Evolutionary conservation across 1,140 invertebrate genomes (phyloP).

Genomic region (Euwallacea fornicatus): DNA sequence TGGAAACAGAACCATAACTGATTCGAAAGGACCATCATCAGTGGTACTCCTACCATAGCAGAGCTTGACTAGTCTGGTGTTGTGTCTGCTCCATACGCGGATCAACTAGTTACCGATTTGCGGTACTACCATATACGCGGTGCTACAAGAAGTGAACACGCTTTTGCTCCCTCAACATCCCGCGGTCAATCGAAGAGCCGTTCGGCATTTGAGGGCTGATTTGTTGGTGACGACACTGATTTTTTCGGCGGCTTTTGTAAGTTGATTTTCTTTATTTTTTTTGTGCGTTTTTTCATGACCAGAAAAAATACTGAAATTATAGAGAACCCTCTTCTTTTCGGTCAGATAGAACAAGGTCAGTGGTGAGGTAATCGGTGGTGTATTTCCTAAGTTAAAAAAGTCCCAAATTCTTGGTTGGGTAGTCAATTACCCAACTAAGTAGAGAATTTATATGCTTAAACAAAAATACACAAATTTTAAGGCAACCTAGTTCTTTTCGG

Average conservation of each 20-base stretch:
- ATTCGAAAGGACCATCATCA: neutral
- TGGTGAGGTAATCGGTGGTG: too few species aligned
- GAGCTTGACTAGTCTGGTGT: neutral
- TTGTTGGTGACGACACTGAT: neutral
- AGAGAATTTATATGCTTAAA: neutral
- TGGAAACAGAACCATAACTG: too few species aligned
- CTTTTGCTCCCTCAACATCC: neutral
- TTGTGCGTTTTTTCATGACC: too few species aligned
- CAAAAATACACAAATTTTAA: neutral
- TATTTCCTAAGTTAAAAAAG: neutral
- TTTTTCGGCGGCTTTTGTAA: neutral
- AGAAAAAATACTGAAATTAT: too few species aligned
- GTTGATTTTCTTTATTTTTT: neutral
- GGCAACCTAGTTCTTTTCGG: neutral
- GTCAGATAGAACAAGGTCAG: too few species aligned
- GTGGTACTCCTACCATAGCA: conserved; percentile 1
- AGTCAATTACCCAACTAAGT: neutral
- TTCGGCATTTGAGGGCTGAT: neutral
- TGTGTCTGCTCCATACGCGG: neutral
- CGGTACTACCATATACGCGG: neutral
- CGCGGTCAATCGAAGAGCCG: neutral
- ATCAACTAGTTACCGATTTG: neutral
- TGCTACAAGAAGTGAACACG: neutral
- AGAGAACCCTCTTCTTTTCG: too few species aligned
- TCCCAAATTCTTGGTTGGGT: neutral